Percentiles rank a stretch among this genome's conserved stretches.
Evolutionary conservation across 1,140 invertebrate species (phyloP).

Genomic region (Charaxes varanes): DNA sequence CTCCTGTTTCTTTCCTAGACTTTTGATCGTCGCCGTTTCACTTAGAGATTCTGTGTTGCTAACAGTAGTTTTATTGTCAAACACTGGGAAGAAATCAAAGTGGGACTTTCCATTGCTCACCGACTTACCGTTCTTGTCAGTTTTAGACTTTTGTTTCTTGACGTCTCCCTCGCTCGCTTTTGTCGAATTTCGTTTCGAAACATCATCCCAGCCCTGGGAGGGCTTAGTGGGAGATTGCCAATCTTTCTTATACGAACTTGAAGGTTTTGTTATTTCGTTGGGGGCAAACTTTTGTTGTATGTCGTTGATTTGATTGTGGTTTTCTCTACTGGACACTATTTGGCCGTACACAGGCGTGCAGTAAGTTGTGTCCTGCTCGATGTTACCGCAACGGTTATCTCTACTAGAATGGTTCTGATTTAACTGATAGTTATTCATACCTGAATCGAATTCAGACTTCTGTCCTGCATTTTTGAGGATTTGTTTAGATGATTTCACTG

Average conservation of each 20-base stretch:
- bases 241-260: slow-evolving; percentile 59
- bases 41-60: slow-evolving; percentile 19
- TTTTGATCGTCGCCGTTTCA: slow-evolving; percentile 22
- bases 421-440: slow-evolving; percentile 63
- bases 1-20: slow-evolving; percentile 32
- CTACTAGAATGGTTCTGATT: slow-evolving; percentile 44
- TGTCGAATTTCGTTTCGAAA: slow-evolving; percentile 48
- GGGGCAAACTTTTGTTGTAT: slow-evolving; percentile 59
- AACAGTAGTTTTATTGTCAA: slow-evolving; percentile 51
- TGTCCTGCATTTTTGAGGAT: slow-evolving; percentile 63
- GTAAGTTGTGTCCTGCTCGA: slow-evolving; percentile 55
- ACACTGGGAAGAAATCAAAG: slow-evolving; percentile 63
- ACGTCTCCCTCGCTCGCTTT: slow-evolving; percentile 34
- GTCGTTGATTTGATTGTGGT: slow-evolving; percentile 66
- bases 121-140: slow-evolving; percentile 39
- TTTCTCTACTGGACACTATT: slow-evolving; percentile 62
- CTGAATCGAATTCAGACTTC: slow-evolving; percentile 65
- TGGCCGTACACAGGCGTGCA: slow-evolving; percentile 63
- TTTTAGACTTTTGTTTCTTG: slow-evolving; percentile 46
- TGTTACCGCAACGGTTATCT: slow-evolving; percentile 42
- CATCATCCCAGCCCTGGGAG: slow-evolving; percentile 53
- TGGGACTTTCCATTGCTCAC: slow-evolving; percentile 55
- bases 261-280: slow-evolving; percentile 50
- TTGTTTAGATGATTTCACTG: slow-evolving; percentile 60
- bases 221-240: slow-evolving; percentile 50